Evolutionary conservation across 2,113 vertebrate species (phyloP).

Genomic region (Neolamprologus sp.): DNA sequence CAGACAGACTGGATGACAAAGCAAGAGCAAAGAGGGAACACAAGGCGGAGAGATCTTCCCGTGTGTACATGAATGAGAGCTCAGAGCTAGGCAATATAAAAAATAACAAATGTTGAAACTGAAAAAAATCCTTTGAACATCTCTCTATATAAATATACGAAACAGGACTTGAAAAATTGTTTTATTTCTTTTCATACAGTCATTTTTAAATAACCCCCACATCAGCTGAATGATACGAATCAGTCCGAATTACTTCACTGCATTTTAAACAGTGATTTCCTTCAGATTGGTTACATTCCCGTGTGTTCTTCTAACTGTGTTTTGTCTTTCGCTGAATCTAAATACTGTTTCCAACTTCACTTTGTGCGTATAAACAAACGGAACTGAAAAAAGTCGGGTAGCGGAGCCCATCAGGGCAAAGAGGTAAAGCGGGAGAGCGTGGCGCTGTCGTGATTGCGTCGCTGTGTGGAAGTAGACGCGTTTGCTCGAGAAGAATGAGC

Average conservation of each 20-base stretch:
- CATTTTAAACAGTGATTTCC: neutral
- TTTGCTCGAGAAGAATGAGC: conserved; percentile 12
- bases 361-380: neutral
- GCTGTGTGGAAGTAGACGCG: neutral
- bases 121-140: neutral
- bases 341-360: neutral
- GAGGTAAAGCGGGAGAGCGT: neutral
- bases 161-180: neutral
- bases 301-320: neutral
- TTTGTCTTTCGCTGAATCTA: neutral
- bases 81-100: neutral
- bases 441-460: neutral
- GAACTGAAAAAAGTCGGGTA: neutral
- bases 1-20: conserved; percentile 28
- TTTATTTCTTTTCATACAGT: neutral
- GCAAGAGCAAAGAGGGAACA: neutral
- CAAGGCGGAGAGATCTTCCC: neutral
- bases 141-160: neutral
- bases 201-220: neutral
- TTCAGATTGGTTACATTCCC: neutral
- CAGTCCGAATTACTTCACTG: neutral
- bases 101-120: neutral
- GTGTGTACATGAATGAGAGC: neutral
- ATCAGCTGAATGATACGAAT: neutral
- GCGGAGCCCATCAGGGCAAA: neutral